Base-by-base conservation (phyloP, 2,888 invertebrate species). In the Carcina quercana region DNA sequence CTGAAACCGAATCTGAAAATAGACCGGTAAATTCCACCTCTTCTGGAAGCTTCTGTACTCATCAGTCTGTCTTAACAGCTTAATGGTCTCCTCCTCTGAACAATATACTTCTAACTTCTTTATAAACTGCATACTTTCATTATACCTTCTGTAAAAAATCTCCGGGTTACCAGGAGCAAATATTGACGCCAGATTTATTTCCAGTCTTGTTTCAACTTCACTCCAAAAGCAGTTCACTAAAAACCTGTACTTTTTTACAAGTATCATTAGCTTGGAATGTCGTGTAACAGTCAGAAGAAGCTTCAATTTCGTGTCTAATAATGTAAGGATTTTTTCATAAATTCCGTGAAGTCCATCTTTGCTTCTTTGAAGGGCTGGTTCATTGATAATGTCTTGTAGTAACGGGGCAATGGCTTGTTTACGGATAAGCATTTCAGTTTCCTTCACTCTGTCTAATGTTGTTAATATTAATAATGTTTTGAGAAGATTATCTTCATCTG, bases 11-110 rank as follows among this genome's bases (percentile, higher is more conserved):
- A 96, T 94, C 80, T 97, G 97, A 69, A 95, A 97, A 73, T 98
- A 98, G n/a, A 98, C 96, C 7, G 96, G 94, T 30, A 97, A 84
- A 74, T 97, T 97, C 94, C 97, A 98, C 49, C 94, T 90, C 43
- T 89, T 89, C 47, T 94, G 87, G 59, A 96, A 95, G 42, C 87
- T 89, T 53, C 89, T 89, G 58, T 93, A 95, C 42, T 92, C 90
- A 1, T 86, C 69, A 55, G 93, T 90, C 32, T 85, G 75, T 42
- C 88, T 86, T 32, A 95, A 85, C 13, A 86, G 58, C 38, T 86
- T 78, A 0, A 86, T 79, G 40, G 87, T 86, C 28, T 88, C 87
- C 34, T 86, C 70, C 30, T 74, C 82, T 19, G 80, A 72, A 54
- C 91, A 91, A 44, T 88, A 85, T 15, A 76, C 78, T 57, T 94